phyloP scores from a whole-genome alignment of 2,888 invertebrate genomes.

The Drosophila gaucha region DNA sequence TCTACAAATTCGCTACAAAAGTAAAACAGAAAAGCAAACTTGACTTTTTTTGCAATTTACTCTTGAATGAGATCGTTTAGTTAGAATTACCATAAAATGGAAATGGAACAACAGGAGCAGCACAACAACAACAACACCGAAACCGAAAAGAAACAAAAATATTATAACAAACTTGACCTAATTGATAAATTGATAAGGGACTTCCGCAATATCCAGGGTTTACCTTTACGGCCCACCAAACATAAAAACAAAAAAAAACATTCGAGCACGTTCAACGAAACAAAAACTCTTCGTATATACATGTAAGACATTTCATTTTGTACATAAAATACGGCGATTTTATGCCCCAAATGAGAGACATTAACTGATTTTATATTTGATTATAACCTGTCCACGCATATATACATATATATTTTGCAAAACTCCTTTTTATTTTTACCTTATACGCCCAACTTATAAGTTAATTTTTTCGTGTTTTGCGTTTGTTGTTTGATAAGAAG shows the following conservation, averaged over 20 bases:
- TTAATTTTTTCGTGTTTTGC: conserved; percentile 71
- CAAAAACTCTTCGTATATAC: conserved; percentile 53
- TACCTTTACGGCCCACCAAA: conserved; percentile 46
- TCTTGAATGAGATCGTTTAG: conserved; percentile 68
- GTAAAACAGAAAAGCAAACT: conserved; percentile 27
- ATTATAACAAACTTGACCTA: conserved; percentile 60
- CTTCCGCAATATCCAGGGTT: conserved; percentile 73
- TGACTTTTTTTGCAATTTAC: conserved; percentile 65
- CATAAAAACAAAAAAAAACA: conserved; percentile 36
- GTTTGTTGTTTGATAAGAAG: conserved; percentile 73
- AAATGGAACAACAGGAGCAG: conserved; percentile 76
- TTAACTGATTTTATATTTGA: conserved; percentile 69
- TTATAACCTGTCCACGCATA: conserved; percentile 58
- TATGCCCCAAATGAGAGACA: conserved; percentile 67
- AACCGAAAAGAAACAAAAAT: conserved; percentile 30
- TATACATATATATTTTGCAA: conserved; percentile 30
- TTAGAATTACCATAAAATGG: conserved; percentile 79
- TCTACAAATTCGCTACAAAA: conserved; percentile 30
- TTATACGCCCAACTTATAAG: conserved; percentile 56
- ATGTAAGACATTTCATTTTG: conserved; percentile 72
- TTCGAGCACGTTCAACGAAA: conserved; percentile 70
- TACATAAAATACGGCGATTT: conserved; percentile 66
- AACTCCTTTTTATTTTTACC: conserved; percentile 33
- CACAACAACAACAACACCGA: conserved; percentile 37
- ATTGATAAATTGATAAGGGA: conserved; percentile 63